Percentiles rank a stretch among this genome's conserved stretches.
Conservation (phyloP, 2,113 vertebrate species). For the Macquaria ambigua region DNA sequence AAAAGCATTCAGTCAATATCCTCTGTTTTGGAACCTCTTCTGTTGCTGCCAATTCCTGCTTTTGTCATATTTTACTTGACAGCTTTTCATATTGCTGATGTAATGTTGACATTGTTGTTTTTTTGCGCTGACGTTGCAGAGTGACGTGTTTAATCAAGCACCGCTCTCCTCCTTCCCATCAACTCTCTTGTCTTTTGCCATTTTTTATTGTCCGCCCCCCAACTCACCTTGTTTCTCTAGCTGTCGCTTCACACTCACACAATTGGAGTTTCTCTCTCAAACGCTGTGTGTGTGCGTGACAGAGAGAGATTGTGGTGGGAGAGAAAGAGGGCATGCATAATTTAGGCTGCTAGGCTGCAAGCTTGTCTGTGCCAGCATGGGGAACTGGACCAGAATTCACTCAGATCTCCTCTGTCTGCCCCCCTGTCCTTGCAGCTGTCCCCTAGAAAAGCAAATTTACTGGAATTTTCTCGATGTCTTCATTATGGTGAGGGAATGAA, state of each 20-base stretch:
- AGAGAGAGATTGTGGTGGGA: conserved; percentile 10
- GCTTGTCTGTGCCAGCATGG: conserved; percentile 32
- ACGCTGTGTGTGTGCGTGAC: conserved; percentile 28
- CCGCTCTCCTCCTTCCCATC: neutral
- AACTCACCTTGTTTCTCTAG: conserved; percentile 20
- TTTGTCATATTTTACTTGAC: neutral
- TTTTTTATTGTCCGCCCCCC: conserved; percentile 9
- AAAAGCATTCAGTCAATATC: neutral
- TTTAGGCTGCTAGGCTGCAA: conserved; percentile 55
- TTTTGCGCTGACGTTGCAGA: neutral
- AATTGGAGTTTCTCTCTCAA: conserved; percentile 18
- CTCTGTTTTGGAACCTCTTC: neutral
- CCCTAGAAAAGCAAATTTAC: neutral
- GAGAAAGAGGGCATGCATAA: conserved; percentile 62
- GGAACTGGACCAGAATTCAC: conserved; percentile 54
- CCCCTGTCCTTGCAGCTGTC: conserved; percentile 44
- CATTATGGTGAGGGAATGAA: neutral
- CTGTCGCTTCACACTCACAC: neutral
- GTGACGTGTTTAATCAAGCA: neutral
- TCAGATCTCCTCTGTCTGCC: conserved; percentile 4
- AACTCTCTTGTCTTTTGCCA: neutral
- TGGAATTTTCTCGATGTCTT: neutral
- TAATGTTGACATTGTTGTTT: conserved; percentile 3
- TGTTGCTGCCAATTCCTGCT: neutral
- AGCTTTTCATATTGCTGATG: conserved; percentile 11